These are phyloP conservation scores for Scrobipalpa costella DNA, from an alignment of 2,888 invertebrate genomes.

Conservation along the genomic window DNA sequence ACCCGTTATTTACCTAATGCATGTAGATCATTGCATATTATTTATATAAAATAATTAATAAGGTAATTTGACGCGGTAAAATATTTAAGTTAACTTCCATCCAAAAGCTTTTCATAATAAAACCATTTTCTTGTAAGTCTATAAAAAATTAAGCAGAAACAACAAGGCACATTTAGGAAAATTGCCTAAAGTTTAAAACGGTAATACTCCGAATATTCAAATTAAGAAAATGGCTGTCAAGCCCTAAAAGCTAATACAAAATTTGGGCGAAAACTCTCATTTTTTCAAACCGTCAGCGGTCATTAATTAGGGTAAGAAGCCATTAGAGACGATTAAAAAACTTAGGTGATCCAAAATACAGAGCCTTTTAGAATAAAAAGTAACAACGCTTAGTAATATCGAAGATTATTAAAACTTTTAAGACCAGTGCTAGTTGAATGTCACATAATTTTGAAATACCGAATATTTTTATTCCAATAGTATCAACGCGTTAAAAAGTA, in stretches of 20 bases:
- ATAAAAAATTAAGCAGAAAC: neutral
- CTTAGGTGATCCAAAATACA: constrained; percentile 60
- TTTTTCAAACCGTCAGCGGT: constrained; percentile 58
- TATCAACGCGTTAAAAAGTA: too few species aligned
- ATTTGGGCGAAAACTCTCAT: constrained; percentile 56
- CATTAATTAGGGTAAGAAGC: constrained; percentile 72
- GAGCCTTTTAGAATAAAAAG: neutral
- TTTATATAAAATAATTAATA: too few species aligned
- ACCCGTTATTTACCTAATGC: too few species aligned
- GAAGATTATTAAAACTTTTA: too few species aligned
- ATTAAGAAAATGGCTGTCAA: constrained; percentile 18
- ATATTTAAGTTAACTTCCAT: too few species aligned
- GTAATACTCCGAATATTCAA: neutral
- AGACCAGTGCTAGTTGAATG: too few species aligned
- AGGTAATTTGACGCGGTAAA: too few species aligned
- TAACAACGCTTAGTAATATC: neutral
- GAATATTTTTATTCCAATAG: too few species aligned
- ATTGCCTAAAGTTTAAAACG: neutral
- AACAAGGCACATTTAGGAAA: neutral
- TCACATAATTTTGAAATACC: too few species aligned
- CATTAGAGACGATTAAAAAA: constrained; percentile 72
- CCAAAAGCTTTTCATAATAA: too few species aligned
- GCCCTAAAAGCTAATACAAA: constrained; percentile 45
- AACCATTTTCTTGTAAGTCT: too few species aligned
- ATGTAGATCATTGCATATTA: too few species aligned